These are phyloP conservation scores for Forbesichthys papilliferus DNA, from an alignment of 2,113 vertebrate genomes.

Conservation along the genomic window DNA sequence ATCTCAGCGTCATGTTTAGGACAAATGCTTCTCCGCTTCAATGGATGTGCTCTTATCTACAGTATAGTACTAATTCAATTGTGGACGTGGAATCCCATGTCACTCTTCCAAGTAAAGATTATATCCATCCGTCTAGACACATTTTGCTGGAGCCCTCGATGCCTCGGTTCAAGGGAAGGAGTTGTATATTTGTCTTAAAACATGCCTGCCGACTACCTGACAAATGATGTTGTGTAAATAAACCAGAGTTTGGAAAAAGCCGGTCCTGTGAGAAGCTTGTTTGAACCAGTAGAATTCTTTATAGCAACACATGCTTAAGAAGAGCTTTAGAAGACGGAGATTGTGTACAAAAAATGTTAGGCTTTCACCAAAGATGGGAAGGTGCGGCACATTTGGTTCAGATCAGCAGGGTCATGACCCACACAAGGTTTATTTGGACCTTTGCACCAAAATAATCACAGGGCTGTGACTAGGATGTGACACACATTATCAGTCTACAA, in stretches of 20 bases:
- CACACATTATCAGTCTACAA: constrained; percentile 66
- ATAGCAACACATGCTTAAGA: constrained; percentile 24
- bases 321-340: constrained; percentile 22
- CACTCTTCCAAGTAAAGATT: constrained; percentile 32
- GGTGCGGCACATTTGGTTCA: constrained; percentile 69
- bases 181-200: constrained; percentile 57
- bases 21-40: constrained; percentile 36
- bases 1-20: constrained; percentile 23
- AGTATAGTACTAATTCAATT: constrained; percentile 4
- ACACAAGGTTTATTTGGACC: constrained; percentile 69
- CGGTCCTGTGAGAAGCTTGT: constrained; percentile 1
- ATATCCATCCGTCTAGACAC: constrained; percentile 45
- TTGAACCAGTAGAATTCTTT: constrained; percentile 25
- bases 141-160: constrained; percentile 45
- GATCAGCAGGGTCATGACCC: constrained; percentile 66
- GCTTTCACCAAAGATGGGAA: constrained; percentile 44
- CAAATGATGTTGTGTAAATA: constrained; percentile 52
- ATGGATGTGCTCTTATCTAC: constrained; percentile 23
- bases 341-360: constrained; percentile 8
- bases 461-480: constrained; percentile 49
- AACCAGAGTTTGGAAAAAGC: constrained; percentile 19
- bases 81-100: constrained; percentile 5
- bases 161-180: constrained; percentile 37
- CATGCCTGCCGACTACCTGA: constrained; percentile 45
- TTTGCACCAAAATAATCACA: constrained; percentile 68